phyloP scores from a whole-genome alignment of 2,113 vertebrate species.

The Dolichotis patagonum region DNA sequence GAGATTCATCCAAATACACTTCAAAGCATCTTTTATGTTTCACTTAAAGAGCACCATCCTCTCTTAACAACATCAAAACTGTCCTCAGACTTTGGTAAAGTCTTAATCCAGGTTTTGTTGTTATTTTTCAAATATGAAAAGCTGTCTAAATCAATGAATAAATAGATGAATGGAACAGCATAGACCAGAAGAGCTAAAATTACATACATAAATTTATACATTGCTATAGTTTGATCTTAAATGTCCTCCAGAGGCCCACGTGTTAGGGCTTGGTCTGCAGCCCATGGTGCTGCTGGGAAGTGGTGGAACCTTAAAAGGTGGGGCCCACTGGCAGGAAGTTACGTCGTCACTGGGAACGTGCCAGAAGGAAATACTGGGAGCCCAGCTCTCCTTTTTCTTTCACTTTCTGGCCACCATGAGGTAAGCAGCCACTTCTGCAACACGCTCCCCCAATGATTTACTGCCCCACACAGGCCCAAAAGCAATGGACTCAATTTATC shows the following conservation, averaged over 20 bases:
- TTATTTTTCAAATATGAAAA: slow-evolving; percentile 32
- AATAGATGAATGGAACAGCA: neutral
- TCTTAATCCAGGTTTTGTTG: neutral
- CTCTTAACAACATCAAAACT: neutral
- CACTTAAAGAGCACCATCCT: slow-evolving; percentile 19
- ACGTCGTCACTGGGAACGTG: neutral
- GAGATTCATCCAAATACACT: neutral
- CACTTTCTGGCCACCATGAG: neutral
- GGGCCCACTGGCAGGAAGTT: neutral
- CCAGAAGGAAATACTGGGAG: neutral
- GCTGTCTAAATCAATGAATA: neutral
- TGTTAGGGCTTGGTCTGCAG: neutral
- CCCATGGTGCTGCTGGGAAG: neutral
- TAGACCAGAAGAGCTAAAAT: neutral
- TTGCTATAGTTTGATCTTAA: neutral
- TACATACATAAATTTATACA: neutral
- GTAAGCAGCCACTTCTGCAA: neutral
- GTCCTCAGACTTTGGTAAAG: slow-evolving; percentile 5
- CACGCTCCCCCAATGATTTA: neutral
- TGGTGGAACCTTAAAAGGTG: neutral
- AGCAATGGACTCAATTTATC: neutral
- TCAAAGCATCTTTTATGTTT: slow-evolving; percentile 31
- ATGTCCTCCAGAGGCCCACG: neutral
- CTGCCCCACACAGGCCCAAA: neutral
- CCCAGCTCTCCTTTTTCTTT: neutral